These are phyloP conservation scores for Leucoraja erinaceus DNA, from an alignment of 2,113 vertebrate species.

Conservation along the genomic window DNA sequence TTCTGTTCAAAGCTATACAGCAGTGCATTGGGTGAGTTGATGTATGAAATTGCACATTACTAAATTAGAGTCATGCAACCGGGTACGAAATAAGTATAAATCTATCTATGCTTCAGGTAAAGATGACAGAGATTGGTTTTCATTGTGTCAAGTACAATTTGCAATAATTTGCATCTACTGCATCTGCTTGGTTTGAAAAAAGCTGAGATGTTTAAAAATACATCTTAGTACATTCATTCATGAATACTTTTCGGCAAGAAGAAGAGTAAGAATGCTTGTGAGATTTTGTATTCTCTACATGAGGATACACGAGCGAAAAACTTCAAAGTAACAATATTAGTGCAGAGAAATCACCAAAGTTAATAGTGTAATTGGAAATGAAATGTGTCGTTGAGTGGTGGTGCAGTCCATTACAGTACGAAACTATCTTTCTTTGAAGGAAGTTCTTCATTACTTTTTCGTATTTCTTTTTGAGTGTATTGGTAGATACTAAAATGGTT, in stretches of 20 bases:
- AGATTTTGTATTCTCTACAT: neutral
- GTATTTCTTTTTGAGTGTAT: neutral
- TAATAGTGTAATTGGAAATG: neutral
- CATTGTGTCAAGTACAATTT: neutral
- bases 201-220: neutral
- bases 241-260: neutral
- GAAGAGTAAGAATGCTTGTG: neutral
- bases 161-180: neutral
- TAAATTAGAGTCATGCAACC: neutral
- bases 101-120: neutral
- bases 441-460: neutral
- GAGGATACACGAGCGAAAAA: neutral
- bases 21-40: neutral
- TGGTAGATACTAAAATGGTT: neutral
- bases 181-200: neutral
- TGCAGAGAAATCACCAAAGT: too few species aligned
- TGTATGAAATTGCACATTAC: slow-evolving; percentile 12
- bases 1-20: neutral
- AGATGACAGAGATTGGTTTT: neutral
- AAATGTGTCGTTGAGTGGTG: neutral
- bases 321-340: neutral
- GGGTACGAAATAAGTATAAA: neutral
- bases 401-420: neutral
- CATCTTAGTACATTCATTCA: neutral
- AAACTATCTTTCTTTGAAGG: neutral